Base-by-base conservation (phyloP, 35 echinoderm and acorn worm genomes). In the Stichopus chloronotus region DNA sequence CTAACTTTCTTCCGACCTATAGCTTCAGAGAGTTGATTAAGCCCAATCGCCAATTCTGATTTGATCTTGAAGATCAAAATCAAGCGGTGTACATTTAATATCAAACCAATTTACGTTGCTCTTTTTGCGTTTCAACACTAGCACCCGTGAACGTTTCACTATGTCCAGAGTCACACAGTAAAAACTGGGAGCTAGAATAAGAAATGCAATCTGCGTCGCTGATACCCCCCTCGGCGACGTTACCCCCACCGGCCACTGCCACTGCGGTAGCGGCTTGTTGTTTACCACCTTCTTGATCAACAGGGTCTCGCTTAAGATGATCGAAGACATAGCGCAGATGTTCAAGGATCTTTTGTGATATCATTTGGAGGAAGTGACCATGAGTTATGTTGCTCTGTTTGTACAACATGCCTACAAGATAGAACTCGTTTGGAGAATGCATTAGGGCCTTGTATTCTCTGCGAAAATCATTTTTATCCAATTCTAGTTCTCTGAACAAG, bases 281-380 rank as follows among this genome's bases (percentile, higher is more conserved):
- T 61, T 61, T 61, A 8, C 8, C 59, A 8, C 1, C 1, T 61
- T 43, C 30, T 43, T 43, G 30, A 43, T 43, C 30, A 43, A 43
- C 30, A 74, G 69, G 61, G 19, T 71, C 30, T 16, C 43, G 22
- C 7, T 89, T 71, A 7, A 89, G 13, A 72, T n/a, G 5, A 4
- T 89, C 57, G 20, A 89, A 89, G 10, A 63, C 61, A 52, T 58
- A 61, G 0, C 60, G 13, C 3, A 89, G 59, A 65, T 89, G 17
- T 72, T 89, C 60, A 6, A 89, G 9, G 11, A 89, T 89, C 61
- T 65, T 89, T 72, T 89, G 59, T 4, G 87, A n/a, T 25, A 89
- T 89, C 87, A 71, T 89, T 72, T 89, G 58, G 21, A 89, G 30
- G 25, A 89, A 89, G 17, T 89, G 87, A 24, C 87, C 59, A n/a